Base-by-base conservation (phyloP, 2,797 vertebrate species). In the Dromococcyx pavoninus region DNA sequence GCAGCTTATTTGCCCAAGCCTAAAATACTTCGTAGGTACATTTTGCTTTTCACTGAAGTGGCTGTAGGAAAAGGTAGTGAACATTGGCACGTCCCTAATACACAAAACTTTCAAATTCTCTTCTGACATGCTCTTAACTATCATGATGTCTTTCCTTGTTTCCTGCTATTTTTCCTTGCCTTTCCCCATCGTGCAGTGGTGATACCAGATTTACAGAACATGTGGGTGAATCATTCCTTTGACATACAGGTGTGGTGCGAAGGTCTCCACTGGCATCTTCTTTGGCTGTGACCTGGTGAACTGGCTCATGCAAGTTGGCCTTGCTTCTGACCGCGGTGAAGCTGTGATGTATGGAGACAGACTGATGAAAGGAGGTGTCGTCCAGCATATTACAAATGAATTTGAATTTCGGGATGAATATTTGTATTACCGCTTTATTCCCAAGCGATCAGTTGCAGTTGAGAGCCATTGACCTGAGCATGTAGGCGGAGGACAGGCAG, bases 211-310 rank as follows among this genome's bases (percentile, higher is more conserved):
- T 98, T 97, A 98, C 97, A 95, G 98, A 98, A 94, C 97, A 98
- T 97, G 97, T 98, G 95, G 98, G 97, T 98, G 97, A 98, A 97
- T 98, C 90, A 88, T 98, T 98, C 98, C 97, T 98, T 97, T 98
- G 92, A 98, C 98, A 98, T 97, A 96, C 98, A 99, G 99, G 98
- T 99, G 99, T 98, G 99, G 99, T 88, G 96, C 98, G 69, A 98
- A 95, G 95, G 98, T 97, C 28, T 97, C 96, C 88, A 97, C 98
- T 9, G 98, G 98, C 75, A 98, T 99, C 95, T 99, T 99, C 97
- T 98, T 98, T 79, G 99, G 99, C 97, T 99, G 98, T 94, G 99
- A 99, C 88, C 98, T 99, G 95, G 99, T 99, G 97, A 98, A 98
- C 94, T 99, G 99, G 99, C 98, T 99, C 19, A 97, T 99, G 93